Evolutionary conservation across 2,113 vertebrate genomes (phyloP).

Genomic region (Leptosomus discolor): DNA sequence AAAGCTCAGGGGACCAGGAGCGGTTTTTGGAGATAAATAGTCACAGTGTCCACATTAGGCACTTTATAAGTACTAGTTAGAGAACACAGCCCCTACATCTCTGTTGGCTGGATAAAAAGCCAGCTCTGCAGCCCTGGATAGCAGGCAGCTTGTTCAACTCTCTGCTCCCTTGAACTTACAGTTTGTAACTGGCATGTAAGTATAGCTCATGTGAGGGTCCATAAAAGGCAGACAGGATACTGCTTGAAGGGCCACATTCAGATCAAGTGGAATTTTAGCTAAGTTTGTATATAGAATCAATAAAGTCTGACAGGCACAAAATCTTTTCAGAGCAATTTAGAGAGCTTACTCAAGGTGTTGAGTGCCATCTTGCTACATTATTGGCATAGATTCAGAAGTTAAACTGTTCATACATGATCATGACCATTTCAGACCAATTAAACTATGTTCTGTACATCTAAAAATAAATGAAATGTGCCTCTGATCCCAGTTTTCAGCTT

Average conservation of each 20-base stretch:
- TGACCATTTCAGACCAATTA: not conserved
- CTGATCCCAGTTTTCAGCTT: not conserved
- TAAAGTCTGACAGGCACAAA: not conserved
- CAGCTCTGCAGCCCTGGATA: not conserved
- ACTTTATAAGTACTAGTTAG: not conserved
- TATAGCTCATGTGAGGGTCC: not conserved
- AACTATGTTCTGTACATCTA: not conserved
- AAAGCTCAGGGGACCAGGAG: not conserved
- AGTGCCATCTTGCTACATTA: not conserved
- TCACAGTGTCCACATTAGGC: not conserved
- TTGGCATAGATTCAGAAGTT: not conserved
- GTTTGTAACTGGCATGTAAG: not conserved
- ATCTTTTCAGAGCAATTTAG: not conserved
- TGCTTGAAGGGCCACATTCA: not conserved
- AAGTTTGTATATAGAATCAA: not conserved
- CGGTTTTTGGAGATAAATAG: not conserved
- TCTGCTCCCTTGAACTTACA: not conserved
- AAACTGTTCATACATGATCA: not conserved
- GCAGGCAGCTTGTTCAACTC: not conserved
- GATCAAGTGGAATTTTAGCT: not conserved
- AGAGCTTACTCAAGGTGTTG: not conserved
- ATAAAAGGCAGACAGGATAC: not conserved
- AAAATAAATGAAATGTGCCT: not conserved
- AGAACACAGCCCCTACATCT: not conserved
- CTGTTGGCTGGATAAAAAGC: not conserved